phyloP scores from a whole-genome alignment of 64 coral and sea anemone genomes.

The Platygyra sinensis region DNA sequence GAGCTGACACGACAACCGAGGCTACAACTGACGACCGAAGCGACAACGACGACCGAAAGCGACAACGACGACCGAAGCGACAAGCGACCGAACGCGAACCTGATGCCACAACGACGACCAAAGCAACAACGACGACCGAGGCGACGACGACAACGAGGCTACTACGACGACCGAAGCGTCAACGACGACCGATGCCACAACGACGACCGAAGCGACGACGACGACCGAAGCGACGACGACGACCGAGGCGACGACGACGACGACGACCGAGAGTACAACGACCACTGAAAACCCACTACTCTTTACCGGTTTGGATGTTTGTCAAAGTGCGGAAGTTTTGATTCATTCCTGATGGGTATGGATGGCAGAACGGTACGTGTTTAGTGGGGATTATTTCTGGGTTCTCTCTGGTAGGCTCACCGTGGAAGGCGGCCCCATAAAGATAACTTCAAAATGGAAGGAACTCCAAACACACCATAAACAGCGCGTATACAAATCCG shows the following conservation, averaged over 20 bases:
- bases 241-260: background rate
- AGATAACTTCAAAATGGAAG: no score
- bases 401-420: no score
- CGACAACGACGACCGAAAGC: no score
- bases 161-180: background rate
- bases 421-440: no score
- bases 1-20: no score
- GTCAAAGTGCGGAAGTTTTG: constrained; percentile 31
- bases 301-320: background rate
- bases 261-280: background rate
- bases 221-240: background rate
- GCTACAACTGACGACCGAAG: no score
- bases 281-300: background rate
- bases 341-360: constrained; percentile 45
- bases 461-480: no score
- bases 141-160: background rate
- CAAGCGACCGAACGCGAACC: no score
- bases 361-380: constrained; percentile 41
- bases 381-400: no score
- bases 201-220: background rate
- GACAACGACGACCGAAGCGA: background rate
- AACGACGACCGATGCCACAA: background rate
- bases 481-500: no score
- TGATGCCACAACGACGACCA: no score
- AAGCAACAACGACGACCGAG: no score